These are phyloP conservation scores for Dendrolimus kikuchii DNA, from an alignment of 1,140 invertebrate species.

Conservation along the genomic window DNA sequence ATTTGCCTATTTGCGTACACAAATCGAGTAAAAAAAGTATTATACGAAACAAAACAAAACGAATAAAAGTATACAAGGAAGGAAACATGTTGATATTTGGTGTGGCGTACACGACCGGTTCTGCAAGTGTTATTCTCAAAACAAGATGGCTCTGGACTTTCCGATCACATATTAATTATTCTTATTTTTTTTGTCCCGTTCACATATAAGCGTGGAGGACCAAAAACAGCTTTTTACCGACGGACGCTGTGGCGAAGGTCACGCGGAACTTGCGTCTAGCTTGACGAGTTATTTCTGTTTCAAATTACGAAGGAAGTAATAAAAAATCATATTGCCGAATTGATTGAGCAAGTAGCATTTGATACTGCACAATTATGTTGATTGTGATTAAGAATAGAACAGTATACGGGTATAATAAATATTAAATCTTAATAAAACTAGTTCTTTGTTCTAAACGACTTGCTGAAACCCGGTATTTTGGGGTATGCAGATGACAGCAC, in stretches of 20 bases:
- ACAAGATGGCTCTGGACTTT: constrained; percentile 63
- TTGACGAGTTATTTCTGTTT: constrained; percentile 28
- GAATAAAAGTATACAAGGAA: constrained; percentile 35
- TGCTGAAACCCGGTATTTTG: no score
- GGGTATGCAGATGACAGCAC: no score
- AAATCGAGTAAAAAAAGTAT: no score
- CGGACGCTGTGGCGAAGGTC: constrained; percentile 46
- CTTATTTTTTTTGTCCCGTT: constrained; percentile 31
- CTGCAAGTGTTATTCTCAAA: constrained; percentile 67
- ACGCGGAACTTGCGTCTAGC: constrained; percentile 41
- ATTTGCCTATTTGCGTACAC: no score
- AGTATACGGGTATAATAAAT: not conserved
- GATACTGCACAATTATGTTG: constrained; percentile 6
- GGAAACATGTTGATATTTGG: constrained; percentile 66
- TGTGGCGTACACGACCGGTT: constrained; percentile 50
- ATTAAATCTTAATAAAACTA: no score
- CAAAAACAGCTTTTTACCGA: constrained; percentile 44
- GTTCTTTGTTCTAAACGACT: no score
- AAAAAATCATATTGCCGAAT: constrained; percentile 22
- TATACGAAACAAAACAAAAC: no score
- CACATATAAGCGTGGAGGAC: constrained; percentile 30
- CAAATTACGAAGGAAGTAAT: constrained; percentile 32
- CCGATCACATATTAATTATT: constrained; percentile 43
- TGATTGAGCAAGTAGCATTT: constrained; percentile 19
- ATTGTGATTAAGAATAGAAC: not conserved